These are phyloP conservation scores for Mobula birostris DNA, from an alignment of 2,113 vertebrate genomes.

Conservation along the genomic window DNA sequence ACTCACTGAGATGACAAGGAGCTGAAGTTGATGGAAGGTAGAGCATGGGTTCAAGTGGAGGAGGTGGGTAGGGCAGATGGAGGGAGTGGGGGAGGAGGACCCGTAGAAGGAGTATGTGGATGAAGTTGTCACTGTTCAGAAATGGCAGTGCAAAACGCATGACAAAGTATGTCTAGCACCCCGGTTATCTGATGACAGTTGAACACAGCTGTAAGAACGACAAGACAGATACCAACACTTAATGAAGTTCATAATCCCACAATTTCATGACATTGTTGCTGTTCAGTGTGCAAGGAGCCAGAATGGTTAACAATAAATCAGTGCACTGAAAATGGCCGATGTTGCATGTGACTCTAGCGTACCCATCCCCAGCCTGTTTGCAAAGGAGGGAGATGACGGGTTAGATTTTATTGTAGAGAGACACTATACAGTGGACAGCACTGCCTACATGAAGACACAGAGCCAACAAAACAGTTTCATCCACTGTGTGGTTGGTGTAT, in stretches of 20 bases:
- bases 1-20: too few species aligned
- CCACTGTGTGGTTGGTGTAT: not conserved
- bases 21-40: too few species aligned
- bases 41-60: too few species aligned
- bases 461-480: not conserved
- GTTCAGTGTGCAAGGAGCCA: not conserved
- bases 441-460: not conserved
- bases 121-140: too few species aligned
- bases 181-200: not conserved
- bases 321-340: not conserved
- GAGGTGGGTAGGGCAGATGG: too few species aligned
- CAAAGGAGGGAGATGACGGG: not conserved
- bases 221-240: not conserved
- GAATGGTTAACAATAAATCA: not conserved
- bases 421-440: not conserved
- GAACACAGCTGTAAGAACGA: not conserved
- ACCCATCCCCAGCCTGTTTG: not conserved
- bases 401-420: not conserved
- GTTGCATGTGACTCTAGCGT: not conserved
- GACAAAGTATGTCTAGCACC: not conserved
- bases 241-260: not conserved
- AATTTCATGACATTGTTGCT: not conserved
- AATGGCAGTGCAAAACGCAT: not conserved
- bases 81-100: too few species aligned
- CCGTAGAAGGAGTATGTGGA: too few species aligned